Conservation (phyloP, 2,888 invertebrate genomes). For the Andrena hattorfiana region DNA sequence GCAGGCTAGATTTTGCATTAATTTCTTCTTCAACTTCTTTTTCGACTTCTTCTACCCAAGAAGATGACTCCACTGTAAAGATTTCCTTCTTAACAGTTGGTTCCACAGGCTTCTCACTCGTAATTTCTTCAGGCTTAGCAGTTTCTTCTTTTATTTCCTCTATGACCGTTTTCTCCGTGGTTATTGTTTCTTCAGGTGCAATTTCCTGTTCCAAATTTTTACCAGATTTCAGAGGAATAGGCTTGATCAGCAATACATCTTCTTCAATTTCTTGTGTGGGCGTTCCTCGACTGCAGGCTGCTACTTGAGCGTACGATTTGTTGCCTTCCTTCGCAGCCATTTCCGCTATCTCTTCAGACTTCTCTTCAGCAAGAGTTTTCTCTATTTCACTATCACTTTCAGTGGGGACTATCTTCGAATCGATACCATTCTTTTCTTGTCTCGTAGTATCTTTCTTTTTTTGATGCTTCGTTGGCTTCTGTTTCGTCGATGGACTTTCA, state of each 20-base stretch:
- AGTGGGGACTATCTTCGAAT: not conserved
- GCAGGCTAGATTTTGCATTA: not conserved
- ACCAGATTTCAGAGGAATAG: slow-evolving; percentile 58
- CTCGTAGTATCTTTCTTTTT: slow-evolving; percentile 32
- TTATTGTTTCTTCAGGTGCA: not conserved
- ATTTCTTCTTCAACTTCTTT: slow-evolving; percentile 32
- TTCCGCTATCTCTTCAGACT: slow-evolving; percentile 46
- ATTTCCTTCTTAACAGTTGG: not conserved
- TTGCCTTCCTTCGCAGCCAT: slow-evolving; percentile 48
- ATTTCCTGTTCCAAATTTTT: not conserved
- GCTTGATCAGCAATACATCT: slow-evolving; percentile 71
- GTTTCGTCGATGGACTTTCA: not conserved
- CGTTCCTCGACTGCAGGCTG: slow-evolving; percentile 85
- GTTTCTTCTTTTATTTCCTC: slow-evolving; percentile 6
- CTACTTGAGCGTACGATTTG: slow-evolving; percentile 90
- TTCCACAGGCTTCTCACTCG: not conserved
- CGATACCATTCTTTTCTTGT: slow-evolving; percentile 10
- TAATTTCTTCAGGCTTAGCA: slow-evolving; percentile 22
- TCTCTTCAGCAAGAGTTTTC: slow-evolving; percentile 33
- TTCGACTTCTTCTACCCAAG: slow-evolving; percentile 66
- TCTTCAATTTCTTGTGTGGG: slow-evolving; percentile 82
- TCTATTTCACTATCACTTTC: slow-evolving; percentile 5
- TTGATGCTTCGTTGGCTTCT: slow-evolving; percentile 32
- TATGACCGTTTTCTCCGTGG: not conserved
- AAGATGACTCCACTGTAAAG: slow-evolving; percentile 42